Percentiles rank a stretch among this genome's conserved stretches.
phyloP scores from a whole-genome alignment of 2,888 invertebrate genomes.

The Pollenia angustigena region DNA sequence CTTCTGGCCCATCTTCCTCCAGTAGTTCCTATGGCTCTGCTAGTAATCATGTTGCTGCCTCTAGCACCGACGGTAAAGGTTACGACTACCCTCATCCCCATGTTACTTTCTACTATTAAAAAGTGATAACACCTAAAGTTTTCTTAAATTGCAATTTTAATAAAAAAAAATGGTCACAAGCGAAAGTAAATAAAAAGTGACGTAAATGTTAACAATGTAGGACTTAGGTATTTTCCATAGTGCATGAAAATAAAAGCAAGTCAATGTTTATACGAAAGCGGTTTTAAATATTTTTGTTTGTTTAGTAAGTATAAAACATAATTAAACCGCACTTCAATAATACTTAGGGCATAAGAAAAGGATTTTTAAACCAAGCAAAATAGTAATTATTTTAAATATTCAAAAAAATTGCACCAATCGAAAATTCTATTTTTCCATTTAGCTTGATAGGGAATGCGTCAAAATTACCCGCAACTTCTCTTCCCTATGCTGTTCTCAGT shows the following conservation, averaged over 20 bases:
- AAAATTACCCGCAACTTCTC: too few relatives aligned
- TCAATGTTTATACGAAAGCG: slow-evolving; percentile 4
- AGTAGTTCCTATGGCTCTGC: not conserved
- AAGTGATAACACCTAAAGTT: not conserved
- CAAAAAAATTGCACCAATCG: too few relatives aligned
- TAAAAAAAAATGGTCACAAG: not conserved
- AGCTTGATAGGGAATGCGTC: too few relatives aligned
- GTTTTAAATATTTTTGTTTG: not conserved
- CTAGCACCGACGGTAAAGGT: slow-evolving; percentile 51
- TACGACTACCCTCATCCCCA: slow-evolving; percentile 59
- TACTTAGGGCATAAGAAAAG: too few relatives aligned
- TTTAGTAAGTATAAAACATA: not conserved
- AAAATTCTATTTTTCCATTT: too few relatives aligned
- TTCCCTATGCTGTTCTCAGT: too few relatives aligned
- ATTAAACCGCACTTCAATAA: too few relatives aligned
- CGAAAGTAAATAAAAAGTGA: slow-evolving; percentile 5
- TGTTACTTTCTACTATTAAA: not conserved
- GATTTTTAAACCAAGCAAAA: too few relatives aligned
- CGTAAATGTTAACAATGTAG: slow-evolving; percentile 22
- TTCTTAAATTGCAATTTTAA: not conserved
- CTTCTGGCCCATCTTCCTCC: slow-evolving; percentile 25
- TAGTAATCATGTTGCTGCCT: slow-evolving; percentile 22
- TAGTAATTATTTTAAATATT: too few relatives aligned
- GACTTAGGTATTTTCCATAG: slow-evolving; percentile 29
- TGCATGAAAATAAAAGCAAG: slow-evolving; percentile 41